These are phyloP conservation scores for Tinea trinotella DNA, from an alignment of 2,888 invertebrate species.

Conservation along the genomic window DNA sequence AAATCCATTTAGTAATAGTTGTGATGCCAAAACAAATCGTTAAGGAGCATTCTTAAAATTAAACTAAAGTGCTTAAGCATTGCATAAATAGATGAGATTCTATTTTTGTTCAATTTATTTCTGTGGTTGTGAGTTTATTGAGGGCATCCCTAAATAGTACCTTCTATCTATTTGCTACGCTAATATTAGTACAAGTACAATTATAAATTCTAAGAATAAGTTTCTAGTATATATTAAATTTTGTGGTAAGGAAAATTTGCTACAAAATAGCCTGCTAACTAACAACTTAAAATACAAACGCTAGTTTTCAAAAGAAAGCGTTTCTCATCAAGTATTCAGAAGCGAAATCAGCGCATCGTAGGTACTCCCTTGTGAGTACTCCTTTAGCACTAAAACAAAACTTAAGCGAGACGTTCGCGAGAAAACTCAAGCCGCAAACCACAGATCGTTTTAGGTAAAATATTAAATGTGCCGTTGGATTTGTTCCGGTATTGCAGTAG, in stretches of 20 bases:
- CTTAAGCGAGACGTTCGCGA: slow-evolving; percentile 31
- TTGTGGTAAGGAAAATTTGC: background rate
- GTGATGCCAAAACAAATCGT: background rate
- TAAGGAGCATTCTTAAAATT: too few relatives aligned
- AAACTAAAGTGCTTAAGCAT: background rate
- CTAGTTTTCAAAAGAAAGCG: background rate
- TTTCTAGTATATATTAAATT: too few relatives aligned
- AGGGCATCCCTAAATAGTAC: background rate
- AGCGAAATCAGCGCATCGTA: slow-evolving; percentile 32
- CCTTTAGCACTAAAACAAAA: slow-evolving; percentile 44
- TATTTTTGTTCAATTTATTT: background rate
- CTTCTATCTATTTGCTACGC: background rate
- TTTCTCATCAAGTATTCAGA: slow-evolving; percentile 42
- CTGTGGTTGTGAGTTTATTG: background rate
- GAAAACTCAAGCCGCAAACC: slow-evolving; percentile 54
- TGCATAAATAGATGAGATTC: background rate
- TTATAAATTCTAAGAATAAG: background rate
- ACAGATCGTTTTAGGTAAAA: slow-evolving; percentile 63
- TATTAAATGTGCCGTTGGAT: slow-evolving; percentile 61
- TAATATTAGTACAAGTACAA: background rate
- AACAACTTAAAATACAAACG: slow-evolving; percentile 6
- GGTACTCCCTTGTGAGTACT: slow-evolving; percentile 29
- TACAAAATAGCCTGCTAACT: background rate
- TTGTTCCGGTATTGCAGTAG: slow-evolving; percentile 44
- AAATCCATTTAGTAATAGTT: background rate